phyloP scores from a whole-genome alignment of 1,140 invertebrate species.

The Drosophila repleta region DNA sequence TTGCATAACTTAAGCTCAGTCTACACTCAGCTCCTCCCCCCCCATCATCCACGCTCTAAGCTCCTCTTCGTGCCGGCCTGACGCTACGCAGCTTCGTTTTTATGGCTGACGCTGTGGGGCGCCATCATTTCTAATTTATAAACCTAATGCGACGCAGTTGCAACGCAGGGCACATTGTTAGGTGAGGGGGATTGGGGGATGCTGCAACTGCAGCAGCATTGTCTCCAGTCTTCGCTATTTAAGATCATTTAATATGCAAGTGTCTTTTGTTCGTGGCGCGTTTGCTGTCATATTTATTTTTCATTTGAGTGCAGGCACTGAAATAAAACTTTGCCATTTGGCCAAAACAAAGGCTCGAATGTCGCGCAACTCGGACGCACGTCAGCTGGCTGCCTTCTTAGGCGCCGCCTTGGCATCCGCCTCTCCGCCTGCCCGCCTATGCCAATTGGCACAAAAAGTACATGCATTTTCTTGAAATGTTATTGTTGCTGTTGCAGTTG shows the following conservation, averaged over 20 bases:
- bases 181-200: background rate
- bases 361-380: constrained; percentile 73
- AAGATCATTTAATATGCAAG: constrained; percentile 83
- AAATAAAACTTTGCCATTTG: constrained; percentile 83
- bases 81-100: constrained; percentile 21
- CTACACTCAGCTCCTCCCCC: background rate
- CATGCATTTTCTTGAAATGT: constrained; percentile 79
- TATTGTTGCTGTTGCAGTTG: constrained; percentile 17
- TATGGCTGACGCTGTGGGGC: constrained; percentile 36
- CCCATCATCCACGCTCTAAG: background rate
- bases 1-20: constrained; percentile 70
- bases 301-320: constrained; percentile 76
- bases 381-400: constrained; percentile 66
- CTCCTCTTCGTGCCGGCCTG: background rate
- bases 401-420: background rate
- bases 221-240: constrained; percentile 66
- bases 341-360: constrained; percentile 77
- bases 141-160: constrained; percentile 75
- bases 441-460: constrained; percentile 56
- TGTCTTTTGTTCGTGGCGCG: constrained; percentile 67
- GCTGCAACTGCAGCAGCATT: constrained; percentile 52
- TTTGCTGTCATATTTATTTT: constrained; percentile 83
- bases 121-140: constrained; percentile 81
- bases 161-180: constrained; percentile 34
- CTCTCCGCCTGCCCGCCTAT: background rate